Percentiles rank a stretch among this genome's conserved stretches.
These are phyloP conservation scores for Microctenopoma lineatum DNA, from an alignment of 2,797 vertebrate species.

Conservation along the genomic window DNA sequence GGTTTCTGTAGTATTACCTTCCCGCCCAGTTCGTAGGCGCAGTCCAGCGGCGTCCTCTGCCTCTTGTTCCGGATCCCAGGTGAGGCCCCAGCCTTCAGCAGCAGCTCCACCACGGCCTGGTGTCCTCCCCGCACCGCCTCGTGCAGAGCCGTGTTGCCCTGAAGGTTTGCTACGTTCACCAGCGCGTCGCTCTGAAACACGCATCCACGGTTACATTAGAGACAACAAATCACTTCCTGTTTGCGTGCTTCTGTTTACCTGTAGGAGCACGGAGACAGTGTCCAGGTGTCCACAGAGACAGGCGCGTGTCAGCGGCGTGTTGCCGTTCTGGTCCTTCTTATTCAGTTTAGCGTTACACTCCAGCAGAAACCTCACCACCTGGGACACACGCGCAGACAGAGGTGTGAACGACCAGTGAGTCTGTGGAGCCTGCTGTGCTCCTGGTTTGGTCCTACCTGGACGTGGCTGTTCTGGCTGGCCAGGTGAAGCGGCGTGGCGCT, in stretches of 20 bases:
- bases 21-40: slow-evolving; percentile 87
- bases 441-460: slow-evolving; percentile 78
- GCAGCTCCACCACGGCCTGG: slow-evolving; percentile 86
- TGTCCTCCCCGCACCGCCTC: slow-evolving; percentile 86
- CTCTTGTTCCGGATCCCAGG: slow-evolving; percentile 84
- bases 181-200: slow-evolving; percentile 84
- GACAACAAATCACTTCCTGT: not conserved
- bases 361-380: slow-evolving; percentile 90
- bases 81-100: slow-evolving; percentile 86
- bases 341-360: slow-evolving; percentile 91
- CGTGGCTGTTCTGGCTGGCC: slow-evolving; percentile 90
- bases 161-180: slow-evolving; percentile 85
- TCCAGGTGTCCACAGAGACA: slow-evolving; percentile 88
- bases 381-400: not conserved
- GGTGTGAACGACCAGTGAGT: too few species aligned
- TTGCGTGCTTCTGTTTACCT: slow-evolving; percentile 77
- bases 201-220: not conserved
- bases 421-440: not conserved
- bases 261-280: slow-evolving; percentile 81
- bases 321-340: slow-evolving; percentile 92
- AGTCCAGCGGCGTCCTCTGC: slow-evolving; percentile 88
- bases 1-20: slow-evolving; percentile 38
- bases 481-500: slow-evolving; percentile 91
- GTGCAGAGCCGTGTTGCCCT: slow-evolving; percentile 92
- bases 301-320: slow-evolving; percentile 91